These are phyloP conservation scores for Zapus hudsonius DNA, from an alignment of 2,113 vertebrate species.

Conservation along the genomic window DNA sequence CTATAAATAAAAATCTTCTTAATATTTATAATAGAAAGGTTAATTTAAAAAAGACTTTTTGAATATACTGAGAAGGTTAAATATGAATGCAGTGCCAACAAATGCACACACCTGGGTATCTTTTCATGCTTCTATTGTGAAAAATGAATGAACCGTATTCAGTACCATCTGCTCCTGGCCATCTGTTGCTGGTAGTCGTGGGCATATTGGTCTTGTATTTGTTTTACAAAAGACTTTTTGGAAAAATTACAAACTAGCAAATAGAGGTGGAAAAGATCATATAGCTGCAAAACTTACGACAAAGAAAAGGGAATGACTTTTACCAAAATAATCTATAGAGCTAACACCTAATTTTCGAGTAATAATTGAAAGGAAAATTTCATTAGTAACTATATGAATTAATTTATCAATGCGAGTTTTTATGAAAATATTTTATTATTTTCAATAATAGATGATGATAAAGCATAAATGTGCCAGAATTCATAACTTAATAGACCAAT, in stretches of 20 bases:
- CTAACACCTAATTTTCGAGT: neutral
- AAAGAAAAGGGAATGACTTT: neutral
- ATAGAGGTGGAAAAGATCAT: neutral
- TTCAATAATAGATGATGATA: too few species aligned
- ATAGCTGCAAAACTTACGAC: neutral
- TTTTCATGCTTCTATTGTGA: neutral
- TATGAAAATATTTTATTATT: too few species aligned
- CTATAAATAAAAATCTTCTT: neutral
- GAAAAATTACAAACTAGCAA: neutral
- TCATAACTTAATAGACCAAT: too few species aligned
- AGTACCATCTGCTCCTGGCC: neutral
- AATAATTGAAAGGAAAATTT: neutral
- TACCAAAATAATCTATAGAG: neutral
- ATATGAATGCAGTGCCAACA: neutral
- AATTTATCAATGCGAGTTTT: neutral
- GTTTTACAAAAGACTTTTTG: slow-evolving; percentile 52
- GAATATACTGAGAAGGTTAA: neutral
- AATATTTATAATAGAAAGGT: neutral
- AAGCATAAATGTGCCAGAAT: too few species aligned
- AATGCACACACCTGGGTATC: slow-evolving; percentile 19
- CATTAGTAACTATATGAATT: neutral
- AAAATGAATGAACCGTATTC: slow-evolving; percentile 48
- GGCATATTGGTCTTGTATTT: slow-evolving; percentile 12
- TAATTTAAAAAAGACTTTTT: neutral
- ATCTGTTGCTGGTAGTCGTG: slow-evolving; percentile 51